Percentiles rank a stretch among this genome's conserved stretches.
Conservation (phyloP, 2,113 vertebrate genomes). For the Synodontis membranacea region DNA sequence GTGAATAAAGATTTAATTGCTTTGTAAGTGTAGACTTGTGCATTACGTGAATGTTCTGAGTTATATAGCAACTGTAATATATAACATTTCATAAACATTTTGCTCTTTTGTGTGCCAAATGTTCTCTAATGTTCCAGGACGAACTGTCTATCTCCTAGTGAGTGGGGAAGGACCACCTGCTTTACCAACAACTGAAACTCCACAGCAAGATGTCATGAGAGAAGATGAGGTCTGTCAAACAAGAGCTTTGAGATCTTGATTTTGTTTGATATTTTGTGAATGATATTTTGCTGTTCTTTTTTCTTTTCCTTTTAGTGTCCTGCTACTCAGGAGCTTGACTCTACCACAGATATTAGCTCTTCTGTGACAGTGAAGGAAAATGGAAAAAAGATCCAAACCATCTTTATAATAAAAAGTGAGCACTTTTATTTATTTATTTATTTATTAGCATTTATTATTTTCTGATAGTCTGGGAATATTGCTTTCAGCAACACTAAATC, state of each 20-base stretch:
- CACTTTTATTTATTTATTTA: background rate
- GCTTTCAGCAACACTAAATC: background rate
- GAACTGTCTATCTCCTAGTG: background rate
- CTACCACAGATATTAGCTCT: background rate
- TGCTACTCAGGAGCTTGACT: background rate
- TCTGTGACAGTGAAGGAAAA: background rate
- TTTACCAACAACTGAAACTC: background rate
- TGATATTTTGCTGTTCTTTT: background rate
- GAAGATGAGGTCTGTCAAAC: conserved; percentile 22
- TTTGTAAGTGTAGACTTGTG: background rate
- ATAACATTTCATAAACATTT: too few species aligned
- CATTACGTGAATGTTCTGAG: background rate
- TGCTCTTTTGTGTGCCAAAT: too few species aligned
- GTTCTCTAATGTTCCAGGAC: background rate
- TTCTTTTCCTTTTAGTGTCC: conserved; percentile 8
- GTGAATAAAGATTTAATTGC: background rate
- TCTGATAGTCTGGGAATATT: background rate
- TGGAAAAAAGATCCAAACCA: background rate
- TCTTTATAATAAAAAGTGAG: conserved; percentile 24
- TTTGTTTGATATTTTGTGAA: background rate
- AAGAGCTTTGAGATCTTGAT: background rate
- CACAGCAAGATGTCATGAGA: background rate
- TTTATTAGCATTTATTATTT: background rate
- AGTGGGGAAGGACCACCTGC: background rate
- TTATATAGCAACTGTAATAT: background rate